phyloP scores from a whole-genome alignment of 2,888 invertebrate species.

The Nephrotoma appendiculata region DNA sequence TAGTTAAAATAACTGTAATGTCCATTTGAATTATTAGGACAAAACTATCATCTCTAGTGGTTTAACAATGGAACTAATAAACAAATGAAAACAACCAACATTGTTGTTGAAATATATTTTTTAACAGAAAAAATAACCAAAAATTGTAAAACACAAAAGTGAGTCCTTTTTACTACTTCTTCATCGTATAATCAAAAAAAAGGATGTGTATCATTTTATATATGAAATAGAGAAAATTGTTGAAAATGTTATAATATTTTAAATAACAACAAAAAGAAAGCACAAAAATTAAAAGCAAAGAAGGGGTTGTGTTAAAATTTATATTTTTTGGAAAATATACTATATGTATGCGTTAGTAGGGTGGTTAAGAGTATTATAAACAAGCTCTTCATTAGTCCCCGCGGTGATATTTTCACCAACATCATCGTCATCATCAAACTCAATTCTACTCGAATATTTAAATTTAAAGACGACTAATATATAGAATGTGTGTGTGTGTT shows the following conservation, averaged over 20 bases:
- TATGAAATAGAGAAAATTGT: not conserved
- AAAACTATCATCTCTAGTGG: not conserved
- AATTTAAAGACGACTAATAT: not conserved
- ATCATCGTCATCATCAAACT: not conserved
- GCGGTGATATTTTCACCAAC: constrained; percentile 6
- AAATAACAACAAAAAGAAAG: not conserved
- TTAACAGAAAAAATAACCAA: not conserved
- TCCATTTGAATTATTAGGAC: not conserved
- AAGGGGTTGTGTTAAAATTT: not conserved
- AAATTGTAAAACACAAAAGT: not conserved
- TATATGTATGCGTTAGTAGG: not conserved
- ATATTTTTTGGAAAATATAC: not conserved
- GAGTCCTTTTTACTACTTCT: not conserved
- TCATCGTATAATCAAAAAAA: not conserved
- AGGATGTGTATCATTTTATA: not conserved
- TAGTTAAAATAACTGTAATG: not conserved
- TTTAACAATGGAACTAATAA: constrained; percentile 1
- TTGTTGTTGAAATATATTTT: not conserved
- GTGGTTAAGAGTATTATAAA: constrained; percentile 5
- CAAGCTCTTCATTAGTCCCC: constrained; percentile 8
- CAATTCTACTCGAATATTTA: not conserved
- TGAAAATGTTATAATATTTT: not conserved
- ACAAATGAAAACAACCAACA: not conserved
- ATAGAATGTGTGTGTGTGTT: not conserved
- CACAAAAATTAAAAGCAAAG: not conserved